Evolutionary conservation across 2,113 vertebrate genomes (phyloP).

Genomic region (Coptodon bakossiorum): DNA sequence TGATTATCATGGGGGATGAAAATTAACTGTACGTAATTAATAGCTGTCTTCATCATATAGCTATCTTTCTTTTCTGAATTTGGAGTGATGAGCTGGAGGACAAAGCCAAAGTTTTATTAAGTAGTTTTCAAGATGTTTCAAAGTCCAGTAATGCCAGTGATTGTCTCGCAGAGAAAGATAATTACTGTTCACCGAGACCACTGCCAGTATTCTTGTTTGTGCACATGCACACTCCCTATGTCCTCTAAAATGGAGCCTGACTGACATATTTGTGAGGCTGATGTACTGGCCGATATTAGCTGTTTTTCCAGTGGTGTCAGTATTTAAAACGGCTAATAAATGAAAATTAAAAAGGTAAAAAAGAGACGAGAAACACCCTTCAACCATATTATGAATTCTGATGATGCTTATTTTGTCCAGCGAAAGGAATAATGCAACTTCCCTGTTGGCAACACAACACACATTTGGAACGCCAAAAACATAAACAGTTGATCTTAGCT

Average conservation of each 20-base stretch:
- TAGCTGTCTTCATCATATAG: neutral
- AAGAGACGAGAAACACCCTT: neutral
- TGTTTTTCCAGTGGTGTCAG: neutral
- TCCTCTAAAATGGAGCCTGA: constrained; percentile 19
- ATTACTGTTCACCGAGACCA: constrained; percentile 1
- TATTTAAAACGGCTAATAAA: neutral
- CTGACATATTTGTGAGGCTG: neutral
- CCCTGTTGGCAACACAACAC: neutral
- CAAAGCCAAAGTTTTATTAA: constrained; percentile 21
- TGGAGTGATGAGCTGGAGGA: neutral
- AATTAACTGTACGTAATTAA: neutral
- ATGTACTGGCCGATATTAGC: neutral
- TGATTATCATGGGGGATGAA: neutral
- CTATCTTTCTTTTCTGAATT: neutral
- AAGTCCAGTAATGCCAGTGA: constrained; percentile 43
- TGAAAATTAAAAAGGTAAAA: neutral
- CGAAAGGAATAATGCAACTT: neutral
- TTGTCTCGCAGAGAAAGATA: neutral
- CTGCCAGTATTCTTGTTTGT: constrained; percentile 47
- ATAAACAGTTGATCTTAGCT: neutral
- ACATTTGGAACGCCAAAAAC: neutral
- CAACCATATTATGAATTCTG: neutral
- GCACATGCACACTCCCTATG: constrained; percentile 51
- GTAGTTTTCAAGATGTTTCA: constrained; percentile 48
- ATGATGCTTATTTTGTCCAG: neutral